These are phyloP conservation scores for Andinoacara biseriatus DNA, from an alignment of 2,113 vertebrate species.

Conservation along the genomic window DNA sequence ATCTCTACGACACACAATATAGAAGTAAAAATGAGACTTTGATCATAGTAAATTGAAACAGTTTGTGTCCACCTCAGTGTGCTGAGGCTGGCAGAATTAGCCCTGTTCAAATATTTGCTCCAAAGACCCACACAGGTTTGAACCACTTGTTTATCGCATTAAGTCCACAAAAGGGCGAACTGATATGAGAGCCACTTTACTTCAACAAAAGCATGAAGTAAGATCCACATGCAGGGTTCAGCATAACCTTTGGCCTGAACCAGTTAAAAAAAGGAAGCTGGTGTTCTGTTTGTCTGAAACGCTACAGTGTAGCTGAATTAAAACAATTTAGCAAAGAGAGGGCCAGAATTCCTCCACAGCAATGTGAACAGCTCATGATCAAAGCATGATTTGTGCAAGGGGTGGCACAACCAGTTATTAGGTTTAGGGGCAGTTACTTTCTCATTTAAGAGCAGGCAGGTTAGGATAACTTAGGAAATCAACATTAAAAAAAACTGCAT, in stretches of 20 bases:
- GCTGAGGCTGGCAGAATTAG: neutral
- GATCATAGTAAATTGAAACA: too few species aligned
- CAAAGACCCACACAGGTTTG: neutral
- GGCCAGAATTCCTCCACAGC: too few species aligned
- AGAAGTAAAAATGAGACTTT: neutral
- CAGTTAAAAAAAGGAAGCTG: neutral
- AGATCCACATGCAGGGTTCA: neutral
- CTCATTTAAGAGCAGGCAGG: too few species aligned
- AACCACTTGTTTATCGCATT: neutral
- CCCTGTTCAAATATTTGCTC: neutral
- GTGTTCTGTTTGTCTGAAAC: too few species aligned
- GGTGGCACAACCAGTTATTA: too few species aligned
- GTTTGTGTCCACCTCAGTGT: neutral
- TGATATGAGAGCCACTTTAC: rapidly evolving
- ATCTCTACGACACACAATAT: neutral
- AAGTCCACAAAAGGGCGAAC: neutral
- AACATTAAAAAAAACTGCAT: too few species aligned
- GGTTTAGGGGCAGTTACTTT: too few species aligned
- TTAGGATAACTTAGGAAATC: too few species aligned
- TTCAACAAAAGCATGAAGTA: neutral
- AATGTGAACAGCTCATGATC: too few species aligned
- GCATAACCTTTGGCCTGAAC: neutral
- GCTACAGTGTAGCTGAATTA: too few species aligned
- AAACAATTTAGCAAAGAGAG: too few species aligned
- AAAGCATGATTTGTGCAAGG: too few species aligned